These are phyloP conservation scores for Laothoe populi DNA, from an alignment of 2,888 invertebrate species.

Conservation along the genomic window DNA sequence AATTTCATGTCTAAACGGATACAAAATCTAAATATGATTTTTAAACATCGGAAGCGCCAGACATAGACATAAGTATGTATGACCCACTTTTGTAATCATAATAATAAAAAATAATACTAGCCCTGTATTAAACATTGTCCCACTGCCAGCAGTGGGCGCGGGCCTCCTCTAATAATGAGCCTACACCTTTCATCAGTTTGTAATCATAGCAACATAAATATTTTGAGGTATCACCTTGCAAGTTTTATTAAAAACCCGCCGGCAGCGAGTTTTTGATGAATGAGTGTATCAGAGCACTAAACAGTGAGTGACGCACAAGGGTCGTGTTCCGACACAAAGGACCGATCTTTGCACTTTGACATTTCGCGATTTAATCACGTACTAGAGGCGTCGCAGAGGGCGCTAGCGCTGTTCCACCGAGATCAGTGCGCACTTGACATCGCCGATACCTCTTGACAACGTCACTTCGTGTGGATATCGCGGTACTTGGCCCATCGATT, in stretches of 20 bases:
- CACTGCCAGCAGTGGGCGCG: too few relatives aligned
- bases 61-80: too few relatives aligned
- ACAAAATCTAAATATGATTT: too few relatives aligned
- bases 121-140: too few relatives aligned
- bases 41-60: too few relatives aligned
- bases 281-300: slow-evolving; percentile 66
- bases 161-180: too few relatives aligned
- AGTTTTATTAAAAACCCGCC: slow-evolving; percentile 47
- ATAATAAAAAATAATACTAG: too few relatives aligned
- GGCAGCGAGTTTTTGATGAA: slow-evolving; percentile 71
- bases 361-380: slow-evolving; percentile 84
- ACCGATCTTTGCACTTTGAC: slow-evolving; percentile 84
- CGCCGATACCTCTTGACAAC: slow-evolving; percentile 69
- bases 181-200: too few relatives aligned
- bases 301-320: slow-evolving; percentile 67
- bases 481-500: background rate
- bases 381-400: slow-evolving; percentile 63
- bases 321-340: slow-evolving; percentile 57
- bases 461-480: slow-evolving; percentile 63
- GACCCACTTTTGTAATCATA: too few relatives aligned
- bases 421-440: slow-evolving; percentile 75
- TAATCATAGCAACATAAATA: too few relatives aligned
- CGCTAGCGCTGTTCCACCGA: slow-evolving; percentile 60
- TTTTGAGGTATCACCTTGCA: background rate
- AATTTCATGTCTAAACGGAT: too few relatives aligned